These are phyloP conservation scores for Euglossa dilemma DNA, from an alignment of 1,140 invertebrate genomes.

Conservation along the genomic window DNA sequence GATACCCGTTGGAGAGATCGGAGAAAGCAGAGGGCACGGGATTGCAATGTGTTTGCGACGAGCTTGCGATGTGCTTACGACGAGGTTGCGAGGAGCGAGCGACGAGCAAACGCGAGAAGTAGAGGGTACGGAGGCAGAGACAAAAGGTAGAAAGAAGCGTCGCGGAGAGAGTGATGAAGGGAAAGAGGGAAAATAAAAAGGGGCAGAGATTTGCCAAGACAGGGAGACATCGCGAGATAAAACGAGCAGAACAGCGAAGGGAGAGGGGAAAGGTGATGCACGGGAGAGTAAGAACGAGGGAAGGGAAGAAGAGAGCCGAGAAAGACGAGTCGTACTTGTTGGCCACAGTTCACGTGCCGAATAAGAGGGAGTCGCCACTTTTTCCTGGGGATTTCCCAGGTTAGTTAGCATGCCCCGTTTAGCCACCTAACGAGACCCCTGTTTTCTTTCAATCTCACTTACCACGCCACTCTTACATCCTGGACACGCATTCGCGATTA, in stretches of 20 bases:
- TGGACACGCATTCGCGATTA: constrained; percentile 17
- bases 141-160: background rate
- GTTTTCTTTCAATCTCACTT: constrained; percentile 39
- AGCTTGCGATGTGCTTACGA: no score
- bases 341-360: constrained; percentile 4
- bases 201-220: background rate
- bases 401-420: constrained; percentile 59
- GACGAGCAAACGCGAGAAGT: background rate
- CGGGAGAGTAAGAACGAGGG: background rate
- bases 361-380: background rate
- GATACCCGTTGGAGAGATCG: no score
- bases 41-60: no score
- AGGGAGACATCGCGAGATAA: constrained; percentile 6
- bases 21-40: no score
- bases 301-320: background rate
- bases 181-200: background rate
- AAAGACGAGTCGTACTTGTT: background rate
- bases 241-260: background rate
- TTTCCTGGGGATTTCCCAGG: background rate
- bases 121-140: background rate
- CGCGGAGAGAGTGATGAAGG: constrained; percentile 9
- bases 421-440: constrained; percentile 60
- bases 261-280: background rate
- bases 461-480: constrained; percentile 5
- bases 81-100: background rate